phyloP scores from a whole-genome alignment of 2,113 vertebrate genomes.

The Reinhardtius hippoglossoides region DNA sequence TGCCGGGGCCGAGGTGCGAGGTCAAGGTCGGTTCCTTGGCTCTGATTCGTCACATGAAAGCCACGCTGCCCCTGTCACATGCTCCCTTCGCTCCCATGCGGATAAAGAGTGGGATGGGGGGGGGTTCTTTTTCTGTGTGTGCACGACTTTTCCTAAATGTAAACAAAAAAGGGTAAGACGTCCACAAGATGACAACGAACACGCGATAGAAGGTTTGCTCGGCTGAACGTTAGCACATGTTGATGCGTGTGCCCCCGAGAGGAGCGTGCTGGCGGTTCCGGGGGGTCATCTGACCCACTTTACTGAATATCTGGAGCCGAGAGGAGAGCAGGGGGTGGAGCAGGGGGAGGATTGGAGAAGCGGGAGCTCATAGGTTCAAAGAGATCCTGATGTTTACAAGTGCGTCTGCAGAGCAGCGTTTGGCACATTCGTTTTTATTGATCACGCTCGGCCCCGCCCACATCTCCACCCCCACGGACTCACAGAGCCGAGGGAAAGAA shows the following conservation, averaged over 20 bases:
- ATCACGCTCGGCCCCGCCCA: conserved; percentile 22
- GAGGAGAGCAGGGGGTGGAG: conserved; percentile 50
- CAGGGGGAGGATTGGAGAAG: conserved; percentile 71
- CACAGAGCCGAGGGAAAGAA: neutral
- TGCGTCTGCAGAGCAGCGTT: conserved; percentile 9
- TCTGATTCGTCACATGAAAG: conserved; percentile 56
- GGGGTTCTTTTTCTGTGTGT: too few relatives aligned
- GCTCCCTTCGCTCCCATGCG: neutral
- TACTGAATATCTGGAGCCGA: neutral
- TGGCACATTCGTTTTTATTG: conserved; percentile 44
- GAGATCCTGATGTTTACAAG: conserved; percentile 63
- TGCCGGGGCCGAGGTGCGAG: neutral
- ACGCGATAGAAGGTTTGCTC: neutral
- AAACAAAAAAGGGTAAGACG: too few relatives aligned
- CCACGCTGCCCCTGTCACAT: conserved; percentile 46
- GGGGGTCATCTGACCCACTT: conserved; percentile 23
- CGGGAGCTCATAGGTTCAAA: conserved; percentile 73
- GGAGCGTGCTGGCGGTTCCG: neutral
- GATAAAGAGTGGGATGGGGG: neutral
- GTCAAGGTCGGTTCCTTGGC: conserved; percentile 23
- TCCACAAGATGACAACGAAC: neutral
- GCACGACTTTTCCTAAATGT: too few relatives aligned
- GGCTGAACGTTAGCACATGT: conserved; percentile 26
- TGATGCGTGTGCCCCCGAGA: neutral
- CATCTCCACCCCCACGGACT: neutral